Percentiles rank a stretch among this genome's conserved stretches.
Conservation (phyloP, 2,113 vertebrate genomes). For the Ondatra zibethicus region DNA sequence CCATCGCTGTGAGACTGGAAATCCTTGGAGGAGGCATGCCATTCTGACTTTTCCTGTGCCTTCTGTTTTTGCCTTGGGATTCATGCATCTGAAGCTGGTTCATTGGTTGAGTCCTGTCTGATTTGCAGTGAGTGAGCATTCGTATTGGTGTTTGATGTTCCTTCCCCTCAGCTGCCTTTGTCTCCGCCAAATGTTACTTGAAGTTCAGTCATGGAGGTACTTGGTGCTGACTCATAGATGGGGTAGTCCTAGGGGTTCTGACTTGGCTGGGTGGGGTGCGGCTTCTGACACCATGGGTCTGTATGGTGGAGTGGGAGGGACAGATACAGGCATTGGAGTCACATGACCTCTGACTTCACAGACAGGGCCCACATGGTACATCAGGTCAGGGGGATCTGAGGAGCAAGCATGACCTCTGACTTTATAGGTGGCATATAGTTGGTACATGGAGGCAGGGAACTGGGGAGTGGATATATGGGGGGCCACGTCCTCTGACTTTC, state of each 20-base stretch:
- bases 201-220: background rate
- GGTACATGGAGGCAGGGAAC: background rate
- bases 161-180: background rate
- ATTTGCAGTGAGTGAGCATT: background rate
- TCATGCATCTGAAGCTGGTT: background rate
- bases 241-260: background rate
- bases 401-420: background rate
- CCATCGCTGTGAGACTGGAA: background rate
- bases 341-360: background rate
- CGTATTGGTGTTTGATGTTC: no score
- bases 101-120: background rate
- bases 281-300: background rate
- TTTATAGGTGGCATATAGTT: no score
- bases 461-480: background rate
- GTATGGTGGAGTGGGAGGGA: no score
- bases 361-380: background rate
- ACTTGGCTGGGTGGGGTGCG: background rate
- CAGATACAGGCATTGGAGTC: background rate
- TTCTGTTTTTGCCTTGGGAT: background rate
- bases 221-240: background rate
- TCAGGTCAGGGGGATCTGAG: background rate
- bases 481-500: background rate
- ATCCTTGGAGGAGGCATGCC: background rate
- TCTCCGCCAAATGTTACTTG: background rate
- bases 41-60: background rate